Conservation (phyloP, 2,113 vertebrate species). For the Indri indri region DNA sequence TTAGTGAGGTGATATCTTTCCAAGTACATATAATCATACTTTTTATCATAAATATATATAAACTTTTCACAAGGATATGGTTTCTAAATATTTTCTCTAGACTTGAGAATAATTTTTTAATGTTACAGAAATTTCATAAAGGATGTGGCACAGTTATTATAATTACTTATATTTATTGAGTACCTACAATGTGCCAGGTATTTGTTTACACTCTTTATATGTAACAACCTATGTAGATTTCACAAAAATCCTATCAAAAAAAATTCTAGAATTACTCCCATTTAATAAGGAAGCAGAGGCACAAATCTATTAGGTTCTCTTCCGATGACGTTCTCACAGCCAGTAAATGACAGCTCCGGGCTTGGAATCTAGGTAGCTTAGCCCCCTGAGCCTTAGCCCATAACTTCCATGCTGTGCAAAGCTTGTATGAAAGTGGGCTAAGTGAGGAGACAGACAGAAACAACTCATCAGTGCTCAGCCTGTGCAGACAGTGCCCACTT, state of each 20-base stretch:
- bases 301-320: not conserved
- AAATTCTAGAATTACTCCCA: not conserved
- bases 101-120: not conserved
- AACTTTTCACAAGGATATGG: not conserved
- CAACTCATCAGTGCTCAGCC: not conserved
- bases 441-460: not conserved
- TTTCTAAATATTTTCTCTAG: slow-evolving; percentile 38
- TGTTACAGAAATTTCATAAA: not conserved
- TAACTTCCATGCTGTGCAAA: not conserved
- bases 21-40: not conserved
- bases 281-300: not conserved
- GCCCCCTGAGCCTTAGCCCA: not conserved
- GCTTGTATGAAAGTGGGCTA: not conserved
- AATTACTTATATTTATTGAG: not conserved
- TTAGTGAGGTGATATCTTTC: not conserved
- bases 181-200: not conserved
- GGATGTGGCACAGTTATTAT: not conserved
- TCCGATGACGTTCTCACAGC: not conserved
- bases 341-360: not conserved
- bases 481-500: not conserved
- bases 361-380: slow-evolving; percentile 8
- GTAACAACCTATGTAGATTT: not conserved
- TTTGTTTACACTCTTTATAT: not conserved
- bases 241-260: not conserved
- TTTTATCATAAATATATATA: not conserved